Evolutionary conservation across 1,140 invertebrate genomes (phyloP), one percentile per base, ranked within the genome.

Genomic region (Apolygus lucorum): DNA sequence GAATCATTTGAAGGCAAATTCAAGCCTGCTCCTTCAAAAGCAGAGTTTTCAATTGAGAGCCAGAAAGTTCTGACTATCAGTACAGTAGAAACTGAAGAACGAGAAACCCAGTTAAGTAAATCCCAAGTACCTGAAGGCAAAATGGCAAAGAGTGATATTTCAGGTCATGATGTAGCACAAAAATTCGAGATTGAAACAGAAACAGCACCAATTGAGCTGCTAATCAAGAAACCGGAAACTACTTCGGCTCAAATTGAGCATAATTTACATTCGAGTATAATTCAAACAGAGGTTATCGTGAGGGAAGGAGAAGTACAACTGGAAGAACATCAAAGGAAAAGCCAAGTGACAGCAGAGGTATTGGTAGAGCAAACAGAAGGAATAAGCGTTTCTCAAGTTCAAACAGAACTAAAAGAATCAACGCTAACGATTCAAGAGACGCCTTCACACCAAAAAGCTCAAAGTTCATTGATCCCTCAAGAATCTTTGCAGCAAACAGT

Each of bases 291-390:
- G 77, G 76, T 79, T 26, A 70, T 81, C 28, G 72, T 79, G 42
- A 78, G 81, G 1, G 84, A 85, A 74, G 80, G 79, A 67, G 84
- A 85, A 77, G 76, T 76, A 52, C 72, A 76, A 59, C 81, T 85
- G 62, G 73, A 74, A 42, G 73, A 79, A 78, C 64, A 2, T 22
- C 73, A 8, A 68, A 66, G 22, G 68, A 74, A 68, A 64, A 75
- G 74, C 78, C 22, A 72, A 71, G 68, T 78, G 70, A 70, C 72
- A 49, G 75, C 76, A 27, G 75, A 77, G 49, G 70, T 79, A 67
- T 74, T 76, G 8, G 72, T 77, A 68, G 74, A 75, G 72, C 72
- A 74, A 70, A 74, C 69, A 49, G 68, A 76, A 71, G 67, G 76
- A 42, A 63, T 75, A 62, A 72, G 69, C 52, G 66, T 75, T 17